phyloP scores from a whole-genome alignment of 2,888 invertebrate species.

The Drosophila koepferae region DNA sequence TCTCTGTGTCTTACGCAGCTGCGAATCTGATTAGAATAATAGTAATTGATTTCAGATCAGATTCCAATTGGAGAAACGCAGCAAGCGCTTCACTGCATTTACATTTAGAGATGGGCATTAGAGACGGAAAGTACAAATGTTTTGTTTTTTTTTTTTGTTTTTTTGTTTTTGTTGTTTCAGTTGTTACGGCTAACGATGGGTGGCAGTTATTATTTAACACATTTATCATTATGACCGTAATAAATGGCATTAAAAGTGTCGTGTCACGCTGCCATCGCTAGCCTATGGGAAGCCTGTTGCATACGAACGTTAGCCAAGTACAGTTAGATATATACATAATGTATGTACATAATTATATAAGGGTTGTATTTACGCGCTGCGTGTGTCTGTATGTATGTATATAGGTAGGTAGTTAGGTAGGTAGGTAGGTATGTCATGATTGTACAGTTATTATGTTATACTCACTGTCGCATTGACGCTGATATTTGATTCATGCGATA shows the following conservation, averaged over 20 bases:
- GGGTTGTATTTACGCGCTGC: not conserved
- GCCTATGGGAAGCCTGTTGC: slow-evolving; percentile 8
- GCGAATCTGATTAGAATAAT: slow-evolving; percentile 53
- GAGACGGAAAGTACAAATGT: too few relatives aligned
- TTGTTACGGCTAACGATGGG: not conserved
- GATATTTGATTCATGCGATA: slow-evolving; percentile 94
- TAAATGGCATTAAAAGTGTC: not conserved
- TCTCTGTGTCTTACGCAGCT: slow-evolving; percentile 7
- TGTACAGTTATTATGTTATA: slow-evolving; percentile 38
- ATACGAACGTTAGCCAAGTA: slow-evolving; percentile 1
- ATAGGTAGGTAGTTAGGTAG: not conserved
- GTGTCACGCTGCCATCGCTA: slow-evolving; percentile 31
- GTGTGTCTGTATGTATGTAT: not conserved
- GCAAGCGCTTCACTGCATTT: too few relatives aligned
- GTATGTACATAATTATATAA: not conserved
- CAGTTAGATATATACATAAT: not conserved
- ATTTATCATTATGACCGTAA: not conserved
- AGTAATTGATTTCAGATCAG: slow-evolving; percentile 66
- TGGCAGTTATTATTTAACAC: not conserved
- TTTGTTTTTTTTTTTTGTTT: too few relatives aligned
- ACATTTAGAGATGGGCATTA: too few relatives aligned
- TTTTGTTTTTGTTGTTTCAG: too few relatives aligned
- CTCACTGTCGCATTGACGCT: slow-evolving; percentile 92
- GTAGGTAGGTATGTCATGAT: too few relatives aligned
- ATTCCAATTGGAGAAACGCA: slow-evolving; percentile 53